phyloP scores from a whole-genome alignment of 2,797 vertebrate genomes.

The Acridotheres tristis region DNA sequence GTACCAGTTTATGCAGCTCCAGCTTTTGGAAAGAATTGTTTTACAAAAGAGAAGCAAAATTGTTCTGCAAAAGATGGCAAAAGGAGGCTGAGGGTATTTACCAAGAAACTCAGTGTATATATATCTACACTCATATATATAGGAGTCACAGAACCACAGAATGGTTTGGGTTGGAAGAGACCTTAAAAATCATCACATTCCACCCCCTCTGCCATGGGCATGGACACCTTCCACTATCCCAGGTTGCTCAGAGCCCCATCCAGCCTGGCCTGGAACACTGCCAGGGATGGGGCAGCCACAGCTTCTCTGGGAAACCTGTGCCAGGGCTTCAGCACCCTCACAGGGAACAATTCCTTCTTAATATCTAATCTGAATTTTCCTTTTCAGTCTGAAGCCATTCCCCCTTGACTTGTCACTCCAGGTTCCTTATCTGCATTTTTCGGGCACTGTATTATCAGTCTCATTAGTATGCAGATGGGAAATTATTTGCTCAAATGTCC shows the following conservation, averaged over 20 bases:
- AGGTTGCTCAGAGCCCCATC: not conserved
- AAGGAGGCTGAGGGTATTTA: not conserved
- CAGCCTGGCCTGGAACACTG: rapidly evolving
- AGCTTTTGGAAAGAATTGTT: not conserved
- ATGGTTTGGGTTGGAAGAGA: not conserved
- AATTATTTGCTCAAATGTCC: not conserved
- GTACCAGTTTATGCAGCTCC: not conserved
- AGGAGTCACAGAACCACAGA: not conserved
- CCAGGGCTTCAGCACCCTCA: rapidly evolving
- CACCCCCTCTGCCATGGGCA: rapidly evolving
- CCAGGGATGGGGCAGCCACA: not conserved
- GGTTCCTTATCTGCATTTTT: not conserved
- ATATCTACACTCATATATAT: not conserved
- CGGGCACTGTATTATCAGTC: rapidly evolving
- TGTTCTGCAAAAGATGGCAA: not conserved
- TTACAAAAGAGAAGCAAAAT: not conserved
- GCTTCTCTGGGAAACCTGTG: not conserved
- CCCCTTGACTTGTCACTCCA: not conserved
- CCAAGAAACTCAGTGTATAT: not conserved
- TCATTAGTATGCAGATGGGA: not conserved
- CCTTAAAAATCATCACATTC: rapidly evolving
- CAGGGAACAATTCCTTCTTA: not conserved
- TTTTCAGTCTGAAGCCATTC: not conserved
- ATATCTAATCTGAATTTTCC: not conserved
- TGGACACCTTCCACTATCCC: rapidly evolving